Evolutionary conservation across 2,113 vertebrate genomes (phyloP).

Genomic region (Sakesphorus luctuosus): DNA sequence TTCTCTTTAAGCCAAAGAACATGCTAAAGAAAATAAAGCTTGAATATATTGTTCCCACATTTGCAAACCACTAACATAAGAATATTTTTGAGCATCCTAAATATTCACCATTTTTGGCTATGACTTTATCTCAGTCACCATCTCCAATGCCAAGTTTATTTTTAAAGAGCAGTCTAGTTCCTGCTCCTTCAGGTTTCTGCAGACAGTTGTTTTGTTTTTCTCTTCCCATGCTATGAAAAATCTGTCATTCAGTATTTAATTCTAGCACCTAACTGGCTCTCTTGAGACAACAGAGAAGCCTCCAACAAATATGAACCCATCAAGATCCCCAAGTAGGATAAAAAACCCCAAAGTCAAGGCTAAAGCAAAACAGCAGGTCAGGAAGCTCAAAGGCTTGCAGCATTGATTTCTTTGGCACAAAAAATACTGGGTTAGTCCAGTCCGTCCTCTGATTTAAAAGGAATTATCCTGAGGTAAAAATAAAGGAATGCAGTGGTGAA

Average conservation of each 20-base stretch:
- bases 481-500: slow-evolving; percentile 59
- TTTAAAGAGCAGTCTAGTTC: slow-evolving; percentile 66
- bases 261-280: slow-evolving; percentile 63
- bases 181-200: slow-evolving; percentile 62
- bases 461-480: slow-evolving; percentile 68
- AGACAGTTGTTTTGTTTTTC: slow-evolving; percentile 66
- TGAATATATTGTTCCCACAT: slow-evolving; percentile 69
- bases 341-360: slow-evolving; percentile 42
- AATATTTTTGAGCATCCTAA: slow-evolving; percentile 65
- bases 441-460: slow-evolving; percentile 46
- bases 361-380: slow-evolving; percentile 70
- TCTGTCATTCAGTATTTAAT: slow-evolving; percentile 61
- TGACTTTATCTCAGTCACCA: slow-evolving; percentile 66
- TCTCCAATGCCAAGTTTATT: slow-evolving; percentile 69
- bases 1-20: slow-evolving; percentile 61
- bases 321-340: slow-evolving; percentile 47
- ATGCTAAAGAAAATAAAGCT: slow-evolving; percentile 66
- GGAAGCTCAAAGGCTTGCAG: slow-evolving; percentile 61
- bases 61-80: slow-evolving; percentile 69
- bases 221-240: slow-evolving; percentile 64
- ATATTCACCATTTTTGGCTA: slow-evolving; percentile 61
- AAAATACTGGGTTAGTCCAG: slow-evolving; percentile 32
- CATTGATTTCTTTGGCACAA: slow-evolving; percentile 65
- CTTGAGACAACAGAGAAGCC: slow-evolving; percentile 57
- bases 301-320: slow-evolving; percentile 53